phyloP scores from a whole-genome alignment of 2,113 vertebrate genomes.

The Ursus arctos region DNA sequence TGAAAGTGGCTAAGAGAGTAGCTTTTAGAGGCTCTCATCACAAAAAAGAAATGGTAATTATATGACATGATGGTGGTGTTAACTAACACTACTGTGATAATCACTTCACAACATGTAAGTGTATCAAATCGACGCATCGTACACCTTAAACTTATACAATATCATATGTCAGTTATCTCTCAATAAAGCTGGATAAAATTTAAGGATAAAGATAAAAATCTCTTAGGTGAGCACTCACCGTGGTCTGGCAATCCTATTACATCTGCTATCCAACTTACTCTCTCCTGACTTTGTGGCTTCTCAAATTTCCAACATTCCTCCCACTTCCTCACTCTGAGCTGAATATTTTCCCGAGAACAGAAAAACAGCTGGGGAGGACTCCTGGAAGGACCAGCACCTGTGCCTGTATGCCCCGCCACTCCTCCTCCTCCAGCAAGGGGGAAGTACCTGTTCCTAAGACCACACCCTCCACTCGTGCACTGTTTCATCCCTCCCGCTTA shows the following conservation, averaged over 20 bases:
- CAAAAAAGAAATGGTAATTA: not conserved
- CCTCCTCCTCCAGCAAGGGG: not conserved
- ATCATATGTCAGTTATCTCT: not conserved
- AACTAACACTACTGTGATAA: not conserved
- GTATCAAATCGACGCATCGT: not conserved
- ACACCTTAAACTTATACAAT: not conserved
- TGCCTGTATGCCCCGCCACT: accelerated
- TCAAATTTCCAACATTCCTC: not conserved
- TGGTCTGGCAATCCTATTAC: not conserved
- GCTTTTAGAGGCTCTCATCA: not conserved
- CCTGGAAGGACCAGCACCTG: no score
- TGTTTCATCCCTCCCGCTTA: not conserved
- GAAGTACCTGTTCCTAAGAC: not conserved
- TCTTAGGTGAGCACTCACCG: not conserved
- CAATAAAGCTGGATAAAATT: not conserved
- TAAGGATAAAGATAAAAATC: not conserved
- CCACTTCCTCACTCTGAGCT: not conserved
- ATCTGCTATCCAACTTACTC: not conserved
- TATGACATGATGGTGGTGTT: not conserved
- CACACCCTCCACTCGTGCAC: not conserved
- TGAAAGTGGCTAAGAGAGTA: not conserved
- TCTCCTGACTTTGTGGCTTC: not conserved
- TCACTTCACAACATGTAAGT: not conserved
- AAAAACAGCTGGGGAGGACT: not conserved
- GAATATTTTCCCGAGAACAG: not conserved